These are phyloP conservation scores for Aphaenogaster ashmeadi DNA, from an alignment of 1,140 invertebrate genomes.

Conservation along the genomic window DNA sequence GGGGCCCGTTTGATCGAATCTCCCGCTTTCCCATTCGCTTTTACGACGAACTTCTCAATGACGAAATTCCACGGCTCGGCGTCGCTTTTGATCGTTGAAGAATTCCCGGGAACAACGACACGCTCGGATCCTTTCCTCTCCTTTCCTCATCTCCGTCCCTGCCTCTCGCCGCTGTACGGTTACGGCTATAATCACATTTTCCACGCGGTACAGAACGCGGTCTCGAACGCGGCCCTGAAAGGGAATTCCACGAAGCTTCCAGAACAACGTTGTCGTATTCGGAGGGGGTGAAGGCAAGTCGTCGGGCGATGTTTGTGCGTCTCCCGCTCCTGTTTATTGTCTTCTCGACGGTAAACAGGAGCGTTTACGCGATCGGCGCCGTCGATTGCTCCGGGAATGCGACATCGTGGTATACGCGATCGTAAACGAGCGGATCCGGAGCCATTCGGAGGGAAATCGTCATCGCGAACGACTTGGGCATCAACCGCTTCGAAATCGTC, in stretches of 20 bases:
- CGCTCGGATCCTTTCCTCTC: slow-evolving; percentile 9
- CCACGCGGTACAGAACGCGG: not conserved
- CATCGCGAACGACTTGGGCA: not conserved
- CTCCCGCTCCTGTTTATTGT: slow-evolving; percentile 39
- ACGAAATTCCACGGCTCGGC: slow-evolving; percentile 28
- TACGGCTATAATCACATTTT: slow-evolving; percentile 25
- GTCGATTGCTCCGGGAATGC: not conserved
- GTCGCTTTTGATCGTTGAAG: slow-evolving; percentile 42
- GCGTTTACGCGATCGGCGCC: slow-evolving; percentile 15
- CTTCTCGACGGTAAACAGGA: slow-evolving; percentile 30
- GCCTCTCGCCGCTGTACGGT: not conserved
- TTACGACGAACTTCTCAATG: slow-evolving; percentile 4
- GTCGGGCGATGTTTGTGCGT: not conserved
- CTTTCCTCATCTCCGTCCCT: not conserved
- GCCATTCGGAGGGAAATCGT: slow-evolving; percentile 11
- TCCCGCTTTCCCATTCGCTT: slow-evolving; percentile 12
- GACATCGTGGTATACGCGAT: not conserved
- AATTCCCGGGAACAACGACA: slow-evolving; percentile 41
- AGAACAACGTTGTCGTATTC: slow-evolving; percentile 44
- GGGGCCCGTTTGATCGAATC: not conserved
- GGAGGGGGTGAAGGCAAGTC: not conserved
- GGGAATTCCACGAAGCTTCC: slow-evolving; percentile 34
- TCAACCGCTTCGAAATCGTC: not conserved
- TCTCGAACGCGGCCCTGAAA: not conserved
- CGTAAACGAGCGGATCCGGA: slow-evolving; percentile 23